These are phyloP conservation scores for Sarcophaga bullata DNA, from an alignment of 1,140 invertebrate genomes.

Conservation along the genomic window DNA sequence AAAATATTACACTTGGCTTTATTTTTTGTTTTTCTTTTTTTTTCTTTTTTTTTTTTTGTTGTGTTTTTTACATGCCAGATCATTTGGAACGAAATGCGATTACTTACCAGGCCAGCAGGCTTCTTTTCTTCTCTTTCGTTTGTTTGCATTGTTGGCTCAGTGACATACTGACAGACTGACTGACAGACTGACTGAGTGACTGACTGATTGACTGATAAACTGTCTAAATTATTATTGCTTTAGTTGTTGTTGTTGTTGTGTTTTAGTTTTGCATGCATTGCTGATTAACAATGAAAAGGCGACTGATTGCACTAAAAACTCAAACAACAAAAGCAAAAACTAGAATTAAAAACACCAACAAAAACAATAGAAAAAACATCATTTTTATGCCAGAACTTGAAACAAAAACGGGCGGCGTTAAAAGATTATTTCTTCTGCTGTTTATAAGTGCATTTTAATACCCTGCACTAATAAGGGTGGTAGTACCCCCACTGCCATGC, in stretches of 20 bases:
- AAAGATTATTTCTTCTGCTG: constrained; percentile 3
- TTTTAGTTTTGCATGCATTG: not conserved
- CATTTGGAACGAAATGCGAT: too few relatives aligned
- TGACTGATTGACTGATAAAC: not conserved
- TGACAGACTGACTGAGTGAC: not conserved
- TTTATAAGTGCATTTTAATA: not conserved
- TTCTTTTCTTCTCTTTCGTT: too few relatives aligned
- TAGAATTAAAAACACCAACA: not conserved
- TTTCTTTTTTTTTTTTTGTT: too few relatives aligned
- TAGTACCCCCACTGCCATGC: too few relatives aligned
- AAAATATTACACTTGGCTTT: not conserved
- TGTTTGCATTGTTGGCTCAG: too few relatives aligned
- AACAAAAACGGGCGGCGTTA: not conserved
- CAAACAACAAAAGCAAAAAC: not conserved
- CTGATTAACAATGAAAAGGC: constrained; percentile 7
- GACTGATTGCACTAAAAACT: not conserved
- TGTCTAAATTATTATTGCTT: too few relatives aligned
- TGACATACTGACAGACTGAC: not conserved
- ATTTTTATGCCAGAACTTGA: too few relatives aligned
- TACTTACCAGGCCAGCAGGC: too few relatives aligned
- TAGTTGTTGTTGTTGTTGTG: not conserved
- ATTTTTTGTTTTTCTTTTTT: too few relatives aligned
- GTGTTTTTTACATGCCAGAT: too few relatives aligned
- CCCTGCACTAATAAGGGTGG: too few relatives aligned
- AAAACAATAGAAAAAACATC: not conserved